These are phyloP conservation scores for Pipa parva DNA, from an alignment of 2,113 vertebrate species.

Conservation along the genomic window DNA sequence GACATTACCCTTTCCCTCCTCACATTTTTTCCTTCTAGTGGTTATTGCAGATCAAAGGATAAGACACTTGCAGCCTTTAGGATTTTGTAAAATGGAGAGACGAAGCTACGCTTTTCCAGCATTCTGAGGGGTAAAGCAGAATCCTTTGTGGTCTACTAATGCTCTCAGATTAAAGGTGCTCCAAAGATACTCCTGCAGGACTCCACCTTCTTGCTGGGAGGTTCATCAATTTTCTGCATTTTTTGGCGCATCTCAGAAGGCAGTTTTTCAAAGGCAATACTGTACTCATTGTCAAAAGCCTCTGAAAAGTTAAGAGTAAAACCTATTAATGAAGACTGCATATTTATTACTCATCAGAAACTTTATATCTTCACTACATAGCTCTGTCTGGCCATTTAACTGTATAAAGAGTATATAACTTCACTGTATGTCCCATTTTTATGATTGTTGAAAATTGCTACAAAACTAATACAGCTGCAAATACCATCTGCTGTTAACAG, in stretches of 20 bases:
- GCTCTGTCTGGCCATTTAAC: too few relatives aligned
- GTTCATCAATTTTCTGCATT: constrained; percentile 75
- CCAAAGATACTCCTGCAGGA: constrained; percentile 90
- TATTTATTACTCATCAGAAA: too few relatives aligned
- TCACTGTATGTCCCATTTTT: too few relatives aligned
- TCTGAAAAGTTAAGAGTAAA: constrained; percentile 65
- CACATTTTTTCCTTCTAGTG: background rate
- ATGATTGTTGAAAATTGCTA: too few relatives aligned
- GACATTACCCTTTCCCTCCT: background rate
- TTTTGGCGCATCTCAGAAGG: constrained; percentile 73
- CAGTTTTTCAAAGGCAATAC: constrained; percentile 71
- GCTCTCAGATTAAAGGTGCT: constrained; percentile 75
- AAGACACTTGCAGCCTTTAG: background rate
- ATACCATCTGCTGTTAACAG: too few relatives aligned
- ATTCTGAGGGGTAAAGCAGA: constrained; percentile 2
- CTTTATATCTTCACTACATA: too few relatives aligned
- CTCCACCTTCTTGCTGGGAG: constrained; percentile 73
- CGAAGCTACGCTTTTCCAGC: background rate
- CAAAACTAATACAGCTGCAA: too few relatives aligned
- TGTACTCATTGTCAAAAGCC: constrained; percentile 92
- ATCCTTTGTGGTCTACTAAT: background rate
- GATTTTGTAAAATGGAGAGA: constrained; percentile 36
- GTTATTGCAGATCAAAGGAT: background rate
- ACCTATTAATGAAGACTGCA: too few relatives aligned
- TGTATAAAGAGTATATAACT: too few relatives aligned